Conservation (phyloP, 2,113 vertebrate species). For the Geothlypis trichas region DNA sequence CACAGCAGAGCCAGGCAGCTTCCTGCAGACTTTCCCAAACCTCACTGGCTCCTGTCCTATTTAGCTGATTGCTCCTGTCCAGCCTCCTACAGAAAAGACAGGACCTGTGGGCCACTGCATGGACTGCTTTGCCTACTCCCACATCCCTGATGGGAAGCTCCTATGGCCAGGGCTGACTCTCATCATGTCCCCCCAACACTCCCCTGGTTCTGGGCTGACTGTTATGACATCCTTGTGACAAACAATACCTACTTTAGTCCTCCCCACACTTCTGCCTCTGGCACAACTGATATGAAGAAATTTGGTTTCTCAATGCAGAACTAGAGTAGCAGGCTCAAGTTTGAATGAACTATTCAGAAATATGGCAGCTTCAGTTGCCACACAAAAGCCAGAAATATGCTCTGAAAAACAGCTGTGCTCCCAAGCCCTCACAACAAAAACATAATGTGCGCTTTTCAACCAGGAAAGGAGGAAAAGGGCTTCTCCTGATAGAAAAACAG, state of each 20-base stretch:
- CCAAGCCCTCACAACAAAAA: background rate
- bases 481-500: background rate
- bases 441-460: background rate
- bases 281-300: slow-evolving; percentile 20
- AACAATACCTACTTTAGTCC: slow-evolving; percentile 1
- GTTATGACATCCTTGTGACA: background rate
- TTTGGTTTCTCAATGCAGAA: background rate
- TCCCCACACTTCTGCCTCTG: slow-evolving; percentile 5
- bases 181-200: background rate
- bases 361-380: background rate
- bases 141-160: background rate
- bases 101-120: background rate
- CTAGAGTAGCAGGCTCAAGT: slow-evolving; percentile 9
- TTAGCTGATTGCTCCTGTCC: background rate
- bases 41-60: background rate
- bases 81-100: background rate
- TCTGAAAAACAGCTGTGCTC: slow-evolving; percentile 6
- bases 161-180: background rate
- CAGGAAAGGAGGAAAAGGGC: background rate
- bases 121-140: background rate
- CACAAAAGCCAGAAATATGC: slow-evolving; percentile 19
- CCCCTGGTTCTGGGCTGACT: background rate
- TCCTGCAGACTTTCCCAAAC: background rate
- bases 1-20: background rate
- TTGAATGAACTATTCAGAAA: slow-evolving; percentile 31